Evolutionary conservation across 2,888 invertebrate species (phyloP).

Genomic region (Fabriciana adippe): DNA sequence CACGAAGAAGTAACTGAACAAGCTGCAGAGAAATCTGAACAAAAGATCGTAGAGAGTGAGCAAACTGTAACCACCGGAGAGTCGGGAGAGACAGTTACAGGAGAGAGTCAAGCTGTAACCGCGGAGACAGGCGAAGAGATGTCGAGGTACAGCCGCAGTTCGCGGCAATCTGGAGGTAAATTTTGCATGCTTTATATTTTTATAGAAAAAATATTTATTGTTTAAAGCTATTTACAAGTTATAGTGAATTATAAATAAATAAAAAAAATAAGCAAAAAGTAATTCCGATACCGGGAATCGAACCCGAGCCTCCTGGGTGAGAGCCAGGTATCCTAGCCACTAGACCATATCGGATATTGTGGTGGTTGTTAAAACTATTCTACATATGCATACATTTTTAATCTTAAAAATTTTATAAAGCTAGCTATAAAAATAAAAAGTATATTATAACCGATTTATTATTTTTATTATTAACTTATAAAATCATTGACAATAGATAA

Average conservation of each 20-base stretch:
- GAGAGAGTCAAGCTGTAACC: conserved; percentile 71
- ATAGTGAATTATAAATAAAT: not conserved
- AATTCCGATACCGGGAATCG: conserved; percentile 86
- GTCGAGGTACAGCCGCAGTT: conserved; percentile 84
- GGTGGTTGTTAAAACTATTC: not conserved
- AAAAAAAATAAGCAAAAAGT: conserved; percentile 45
- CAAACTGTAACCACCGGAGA: conserved; percentile 45
- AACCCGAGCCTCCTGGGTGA: conserved; percentile 88
- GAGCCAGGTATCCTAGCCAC: conserved; percentile 70
- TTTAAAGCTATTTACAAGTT: not conserved
- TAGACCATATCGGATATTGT: conserved; percentile 28
- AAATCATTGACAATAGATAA: too few species aligned
- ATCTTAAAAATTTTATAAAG: too few species aligned
- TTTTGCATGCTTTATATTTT: not conserved
- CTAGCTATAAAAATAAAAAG: too few species aligned
- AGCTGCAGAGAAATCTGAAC: conserved; percentile 28
- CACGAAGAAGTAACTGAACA: conserved; percentile 16
- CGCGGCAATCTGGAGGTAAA: conserved; percentile 84
- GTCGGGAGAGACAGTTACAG: conserved; percentile 33
- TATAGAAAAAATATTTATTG: not conserved
- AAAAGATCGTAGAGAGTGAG: conserved; percentile 24
- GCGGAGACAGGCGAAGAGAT: conserved; percentile 71
- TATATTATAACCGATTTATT: too few species aligned
- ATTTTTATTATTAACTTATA: too few species aligned
- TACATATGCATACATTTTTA: too few species aligned